These are phyloP conservation scores for Oryzias woworae DNA, from an alignment of 2,113 vertebrate genomes.

Conservation along the genomic window DNA sequence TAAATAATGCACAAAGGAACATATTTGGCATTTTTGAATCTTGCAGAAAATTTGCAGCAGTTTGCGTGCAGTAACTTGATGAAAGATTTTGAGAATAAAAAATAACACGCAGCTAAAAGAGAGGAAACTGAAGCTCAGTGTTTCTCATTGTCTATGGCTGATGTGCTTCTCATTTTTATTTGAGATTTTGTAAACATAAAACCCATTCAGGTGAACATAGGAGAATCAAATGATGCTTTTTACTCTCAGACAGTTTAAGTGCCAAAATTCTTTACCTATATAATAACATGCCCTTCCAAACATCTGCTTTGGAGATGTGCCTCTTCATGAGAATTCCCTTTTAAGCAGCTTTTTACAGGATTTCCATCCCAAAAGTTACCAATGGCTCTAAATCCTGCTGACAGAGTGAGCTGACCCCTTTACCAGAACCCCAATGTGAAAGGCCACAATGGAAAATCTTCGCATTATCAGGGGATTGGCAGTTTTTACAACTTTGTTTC, in stretches of 20 bases:
- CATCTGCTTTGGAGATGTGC: background rate
- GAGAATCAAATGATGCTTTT: background rate
- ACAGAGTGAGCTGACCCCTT: slow-evolving; percentile 30
- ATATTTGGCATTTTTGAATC: background rate
- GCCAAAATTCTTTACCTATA: background rate
- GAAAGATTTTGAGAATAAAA: too few species aligned
- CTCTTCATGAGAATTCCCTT: slow-evolving; percentile 15
- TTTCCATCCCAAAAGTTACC: slow-evolving; percentile 9
- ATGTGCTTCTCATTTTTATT: too few species aligned
- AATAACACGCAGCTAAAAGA: too few species aligned
- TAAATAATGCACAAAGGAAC: slow-evolving; percentile 7
- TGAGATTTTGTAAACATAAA: too few species aligned
- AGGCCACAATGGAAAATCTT: slow-evolving; percentile 43
- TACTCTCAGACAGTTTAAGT: fast-evolving
- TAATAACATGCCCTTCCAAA: background rate
- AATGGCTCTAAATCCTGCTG: slow-evolving; percentile 1
- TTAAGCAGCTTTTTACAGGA: slow-evolving; percentile 1
- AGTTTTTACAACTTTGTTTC: slow-evolving; percentile 37
- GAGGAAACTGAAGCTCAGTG: too few species aligned
- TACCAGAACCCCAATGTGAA: slow-evolving; percentile 32
- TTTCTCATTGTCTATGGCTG: too few species aligned
- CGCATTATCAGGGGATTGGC: slow-evolving; percentile 31
- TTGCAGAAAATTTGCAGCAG: background rate
- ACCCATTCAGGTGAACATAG: too few species aligned
- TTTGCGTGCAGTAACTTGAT: background rate